Evolutionary conservation across 2,797 vertebrate species (phyloP), one percentile per base, ranked within the genome.

Genomic region (Anas capensis): DNA sequence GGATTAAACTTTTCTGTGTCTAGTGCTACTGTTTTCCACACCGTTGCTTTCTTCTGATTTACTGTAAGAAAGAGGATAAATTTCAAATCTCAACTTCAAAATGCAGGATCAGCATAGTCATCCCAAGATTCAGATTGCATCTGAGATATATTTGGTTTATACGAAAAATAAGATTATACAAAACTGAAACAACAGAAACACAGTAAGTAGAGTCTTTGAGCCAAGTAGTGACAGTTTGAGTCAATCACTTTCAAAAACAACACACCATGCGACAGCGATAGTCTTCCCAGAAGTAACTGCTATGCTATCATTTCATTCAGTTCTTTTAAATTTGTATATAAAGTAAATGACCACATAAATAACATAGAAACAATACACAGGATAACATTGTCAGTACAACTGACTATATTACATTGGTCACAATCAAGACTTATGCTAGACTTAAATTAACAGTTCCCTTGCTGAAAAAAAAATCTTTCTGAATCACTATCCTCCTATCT

Each of bases 1-100:
- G 18, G 93, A 81, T 97, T 97, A 97, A 78, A 58, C 91, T 89
- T 97, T 99, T 82, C 98, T 98, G 34, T 98, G 98, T 81, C 98
- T 98, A 53, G 96, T 87, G 11, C 95, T 95, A 70, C 85, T 97
- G 48, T 71, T 97, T 80, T 98, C 97, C 23, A 88, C 36, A 51
- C 87, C 97, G 14, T 96, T 96, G 58, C 81, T 97, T 27, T 98
- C 98, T 38, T 97, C 98, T 17, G 97, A 97, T 65, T 98, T 97
- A 95, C 99, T 99, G 20, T 14, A 90, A 82, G 34, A 69, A 81
- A 97, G 51, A 85, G 10, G 3, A 29, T 73, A 58, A 66, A 79
- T 48, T 62, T 14, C 48, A 73, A 76, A 70, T 36, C 5, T 42
- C 24, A 64, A 29, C 36, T 80, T 66, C 58, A 16, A 65, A 10